Evolutionary conservation across 2,888 invertebrate species (phyloP).

Genomic region (Archips xylosteana): DNA sequence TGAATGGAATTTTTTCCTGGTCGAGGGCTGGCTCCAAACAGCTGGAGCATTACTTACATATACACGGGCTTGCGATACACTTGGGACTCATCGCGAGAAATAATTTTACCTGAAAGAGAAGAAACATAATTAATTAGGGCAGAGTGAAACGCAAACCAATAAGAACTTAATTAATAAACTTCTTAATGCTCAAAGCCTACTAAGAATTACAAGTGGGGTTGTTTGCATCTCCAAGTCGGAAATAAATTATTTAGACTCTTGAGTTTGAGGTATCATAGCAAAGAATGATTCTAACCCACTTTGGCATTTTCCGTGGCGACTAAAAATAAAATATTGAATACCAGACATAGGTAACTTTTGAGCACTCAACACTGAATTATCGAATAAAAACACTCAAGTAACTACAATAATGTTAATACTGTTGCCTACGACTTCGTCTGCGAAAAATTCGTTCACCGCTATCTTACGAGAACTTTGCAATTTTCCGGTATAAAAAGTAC

Average conservation of each 20-base stretch:
- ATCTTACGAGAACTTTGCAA: no score
- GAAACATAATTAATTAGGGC: slow-evolving; percentile 49
- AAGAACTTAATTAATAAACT: slow-evolving; percentile 39
- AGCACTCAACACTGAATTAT: no score
- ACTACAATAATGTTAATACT: no score
- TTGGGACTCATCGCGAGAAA: neutral
- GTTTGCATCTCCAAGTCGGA: slow-evolving; percentile 28
- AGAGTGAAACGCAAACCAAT: slow-evolving; percentile 18
- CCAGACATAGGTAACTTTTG: no score
- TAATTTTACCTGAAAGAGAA: slow-evolving; percentile 70
- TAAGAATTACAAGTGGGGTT: slow-evolving; percentile 34
- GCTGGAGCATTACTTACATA: slow-evolving; percentile 43
- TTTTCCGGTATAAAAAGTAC: no score
- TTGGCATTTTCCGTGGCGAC: neutral
- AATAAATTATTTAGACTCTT: slow-evolving; percentile 27
- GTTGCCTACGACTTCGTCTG: no score
- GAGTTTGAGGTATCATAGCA: neutral
- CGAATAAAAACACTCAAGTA: no score
- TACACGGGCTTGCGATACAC: slow-evolving; percentile 4
- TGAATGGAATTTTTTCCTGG: slow-evolving; percentile 63
- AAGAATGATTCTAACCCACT: slow-evolving; percentile 5
- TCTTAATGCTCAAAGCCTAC: slow-evolving; percentile 32
- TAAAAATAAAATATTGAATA: neutral
- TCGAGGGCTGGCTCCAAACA: slow-evolving; percentile 52
- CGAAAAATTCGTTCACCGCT: no score